Conservation (phyloP, 1,140 invertebrate species). For the Calephelis nemesis region DNA sequence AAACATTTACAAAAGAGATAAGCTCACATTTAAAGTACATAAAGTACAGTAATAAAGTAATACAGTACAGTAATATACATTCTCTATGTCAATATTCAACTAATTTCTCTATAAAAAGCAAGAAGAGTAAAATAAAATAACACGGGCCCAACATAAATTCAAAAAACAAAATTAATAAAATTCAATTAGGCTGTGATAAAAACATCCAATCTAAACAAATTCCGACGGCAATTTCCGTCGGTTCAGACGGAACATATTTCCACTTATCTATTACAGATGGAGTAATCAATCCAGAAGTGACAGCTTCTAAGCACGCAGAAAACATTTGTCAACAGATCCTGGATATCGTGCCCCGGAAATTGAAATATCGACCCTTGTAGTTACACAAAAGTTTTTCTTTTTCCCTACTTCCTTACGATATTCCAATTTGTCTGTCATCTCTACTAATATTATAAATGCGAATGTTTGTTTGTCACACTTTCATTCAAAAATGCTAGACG, state of each 20-base stretch:
- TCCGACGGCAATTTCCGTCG: constrained; percentile 14
- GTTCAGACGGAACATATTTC: constrained; percentile 33
- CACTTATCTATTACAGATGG: constrained; percentile 37
- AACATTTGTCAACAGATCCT: constrained; percentile 50
- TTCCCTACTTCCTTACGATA: too few species aligned
- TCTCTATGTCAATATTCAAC: too few species aligned
- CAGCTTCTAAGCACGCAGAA: constrained; percentile 37
- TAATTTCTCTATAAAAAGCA: too few species aligned
- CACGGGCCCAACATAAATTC: neutral
- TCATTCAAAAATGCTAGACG: too few species aligned
- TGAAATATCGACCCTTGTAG: constrained; percentile 46
- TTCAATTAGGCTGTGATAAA: neutral
- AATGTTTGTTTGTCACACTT: neutral
- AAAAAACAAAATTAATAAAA: neutral
- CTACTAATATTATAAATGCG: too few species aligned
- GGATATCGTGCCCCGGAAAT: constrained; percentile 59
- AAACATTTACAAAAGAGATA: too few species aligned
- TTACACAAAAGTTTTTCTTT: neutral
- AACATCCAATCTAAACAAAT: neutral
- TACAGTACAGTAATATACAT: too few species aligned
- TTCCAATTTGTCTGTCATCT: too few species aligned
- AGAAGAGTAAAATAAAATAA: too few species aligned
- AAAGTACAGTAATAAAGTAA: too few species aligned
- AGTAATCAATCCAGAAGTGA: constrained; percentile 51
- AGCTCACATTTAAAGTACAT: too few species aligned